Conservation (phyloP, 37 sponge, comb jelly and placozoan genomes). For the Amphimedon queenslandica region DNA sequence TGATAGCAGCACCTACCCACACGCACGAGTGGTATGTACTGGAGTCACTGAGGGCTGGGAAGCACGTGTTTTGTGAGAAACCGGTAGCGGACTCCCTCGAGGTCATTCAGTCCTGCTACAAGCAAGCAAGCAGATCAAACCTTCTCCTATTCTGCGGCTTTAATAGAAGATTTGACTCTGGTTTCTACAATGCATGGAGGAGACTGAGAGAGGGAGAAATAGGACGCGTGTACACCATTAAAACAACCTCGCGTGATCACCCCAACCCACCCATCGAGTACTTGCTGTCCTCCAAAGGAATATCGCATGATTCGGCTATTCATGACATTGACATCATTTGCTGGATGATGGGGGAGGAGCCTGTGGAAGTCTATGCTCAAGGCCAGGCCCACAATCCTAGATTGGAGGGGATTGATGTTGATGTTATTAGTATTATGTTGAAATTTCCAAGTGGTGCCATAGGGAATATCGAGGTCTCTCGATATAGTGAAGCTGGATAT, state of each 20-base stretch:
- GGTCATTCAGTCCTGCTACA: slow-evolving; percentile 42
- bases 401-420: slow-evolving; percentile 62
- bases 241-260: slow-evolving; percentile 59
- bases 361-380: slow-evolving; percentile 44
- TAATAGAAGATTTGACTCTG: slow-evolving; percentile 77
- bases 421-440: slow-evolving; percentile 68
- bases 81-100: slow-evolving; percentile 49
- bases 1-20: slow-evolving; percentile 69
- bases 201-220: slow-evolving; percentile 55
- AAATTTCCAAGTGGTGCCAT: slow-evolving; percentile 75
- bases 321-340: slow-evolving; percentile 84
- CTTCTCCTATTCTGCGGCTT: slow-evolving; percentile 75
- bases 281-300: slow-evolving; percentile 67
- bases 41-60: slow-evolving; percentile 40
- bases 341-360: slow-evolving; percentile 60
- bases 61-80: slow-evolving; percentile 86
- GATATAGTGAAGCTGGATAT: slow-evolving; percentile 71
- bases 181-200: slow-evolving; percentile 19
- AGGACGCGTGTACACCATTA: slow-evolving; percentile 64
- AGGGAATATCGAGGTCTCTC: slow-evolving; percentile 58
- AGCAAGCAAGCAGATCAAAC: slow-evolving; percentile 22
- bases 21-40: slow-evolving; percentile 59
- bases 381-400: slow-evolving; percentile 37
- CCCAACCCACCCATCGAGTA: slow-evolving; percentile 71
- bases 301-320: slow-evolving; percentile 78